Evolutionary conservation across 2,797 vertebrate genomes (phyloP), one percentile per base, ranked within the genome.

Genomic region (Discoglossus pictus): DNA sequence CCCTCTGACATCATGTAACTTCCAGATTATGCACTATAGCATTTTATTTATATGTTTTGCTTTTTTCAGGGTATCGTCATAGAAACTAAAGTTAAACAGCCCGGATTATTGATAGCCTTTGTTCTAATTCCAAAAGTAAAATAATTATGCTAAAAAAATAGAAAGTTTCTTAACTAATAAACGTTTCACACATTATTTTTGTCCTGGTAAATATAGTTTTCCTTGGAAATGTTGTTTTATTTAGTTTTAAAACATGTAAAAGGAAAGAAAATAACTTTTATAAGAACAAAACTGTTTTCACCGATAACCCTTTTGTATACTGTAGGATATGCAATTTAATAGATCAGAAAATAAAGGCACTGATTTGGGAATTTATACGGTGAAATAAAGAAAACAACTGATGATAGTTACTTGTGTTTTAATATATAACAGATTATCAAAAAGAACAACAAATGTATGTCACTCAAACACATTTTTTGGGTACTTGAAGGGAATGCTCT

Each of bases 351-450:
- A 54, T 39, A 66, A 15, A 17, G 3, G 8, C 1, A 11, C 0
- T 8, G 11, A 23, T 50, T 5, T 2, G 0, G 36, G 27, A 31
- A 11, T 72, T 78, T 42, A 23, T 25, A 34, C 56, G 20, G 6
- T 5, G 58, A 83, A 82, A 82, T 83, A 84, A 71, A 80, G 43
- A 64, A 6, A 74, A 27, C 23, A 43, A 43, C 5, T n/a, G n/a
- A n/a, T n/a, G n/a, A n/a, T n/a, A n/a, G n/a, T n/a, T n/a, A n/a
- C n/a, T n/a, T n/a, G n/a, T n/a, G n/a, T n/a, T n/a, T n/a, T n/a
- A n/a, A n/a, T n/a, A n/a, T n/a, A n/a, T n/a, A n/a, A n/a, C n/a
- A n/a, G n/a, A n/a, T n/a, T n/a, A n/a, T n/a, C n/a, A n/a, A n/a
- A n/a, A n/a, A n/a, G n/a, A n/a, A n/a, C n/a, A n/a, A n/a, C n/a